A percentile compares a stretch with the other conserved stretches of the same genome.
phyloP scores from a whole-genome alignment of 2,888 invertebrate species.

The Dendrolimus houi region DNA sequence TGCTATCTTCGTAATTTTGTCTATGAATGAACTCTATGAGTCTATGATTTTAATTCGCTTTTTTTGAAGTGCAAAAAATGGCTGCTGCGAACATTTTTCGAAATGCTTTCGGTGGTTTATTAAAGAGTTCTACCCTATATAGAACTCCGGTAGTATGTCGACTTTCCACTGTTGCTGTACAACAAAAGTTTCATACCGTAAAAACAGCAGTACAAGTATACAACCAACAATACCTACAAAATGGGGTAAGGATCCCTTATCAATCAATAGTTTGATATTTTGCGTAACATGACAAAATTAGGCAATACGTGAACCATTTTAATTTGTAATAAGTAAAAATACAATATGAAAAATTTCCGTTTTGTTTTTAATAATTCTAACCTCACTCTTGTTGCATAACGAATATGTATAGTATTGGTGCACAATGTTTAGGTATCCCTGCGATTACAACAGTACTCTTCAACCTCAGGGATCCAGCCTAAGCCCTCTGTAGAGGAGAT shows the following conservation, averaged over 20 bases:
- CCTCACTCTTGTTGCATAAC: conserved; percentile 73
- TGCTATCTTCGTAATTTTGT: no score
- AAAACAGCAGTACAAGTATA: conserved; percentile 37
- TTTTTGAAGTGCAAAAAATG: conserved; percentile 55
- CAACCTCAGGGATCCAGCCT: conserved; percentile 36
- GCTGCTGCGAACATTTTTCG: conserved; percentile 65
- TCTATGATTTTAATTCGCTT: conserved; percentile 5
- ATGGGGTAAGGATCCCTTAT: conserved; percentile 47
- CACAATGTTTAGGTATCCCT: conserved; percentile 62
- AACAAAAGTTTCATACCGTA: conserved; percentile 51
- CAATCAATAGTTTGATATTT: conserved; percentile 30
- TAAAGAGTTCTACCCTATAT: conserved; percentile 54
- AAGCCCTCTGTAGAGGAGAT: conserved; percentile 81
- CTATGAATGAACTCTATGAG: neutral
- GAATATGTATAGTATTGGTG: conserved; percentile 52
- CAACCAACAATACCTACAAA: conserved; percentile 37
- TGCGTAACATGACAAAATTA: neutral
- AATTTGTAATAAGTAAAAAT: neutral
- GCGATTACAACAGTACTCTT: conserved; percentile 43
- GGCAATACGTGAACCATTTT: neutral
- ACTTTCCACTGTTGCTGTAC: conserved; percentile 54
- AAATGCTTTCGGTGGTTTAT: conserved; percentile 62
- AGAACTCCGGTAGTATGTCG: conserved; percentile 60
- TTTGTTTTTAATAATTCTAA: conserved; percentile 32
- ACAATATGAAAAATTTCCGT: neutral